Percentiles rank a stretch among this genome's conserved stretches.
phyloP scores from a whole-genome alignment of 2,113 vertebrate genomes.

The Geothlypis trichas region DNA sequence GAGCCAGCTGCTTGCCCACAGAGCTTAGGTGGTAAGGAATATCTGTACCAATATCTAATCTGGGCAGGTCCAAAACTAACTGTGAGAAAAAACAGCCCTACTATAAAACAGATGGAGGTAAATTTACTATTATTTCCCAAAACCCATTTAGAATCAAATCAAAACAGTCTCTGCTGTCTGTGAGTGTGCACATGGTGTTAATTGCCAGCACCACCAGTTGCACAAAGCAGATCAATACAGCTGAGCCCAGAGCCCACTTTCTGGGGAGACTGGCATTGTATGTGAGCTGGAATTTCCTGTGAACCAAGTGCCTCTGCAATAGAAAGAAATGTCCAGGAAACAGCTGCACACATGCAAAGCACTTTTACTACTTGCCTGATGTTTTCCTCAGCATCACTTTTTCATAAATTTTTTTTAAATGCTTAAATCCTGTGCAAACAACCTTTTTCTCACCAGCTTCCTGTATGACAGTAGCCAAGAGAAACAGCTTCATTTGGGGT shows the following conservation, averaged over 20 bases:
- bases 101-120: not conserved
- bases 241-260: not conserved
- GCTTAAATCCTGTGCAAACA: conserved; percentile 77
- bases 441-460: conserved; percentile 70
- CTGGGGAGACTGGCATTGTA: conserved; percentile 50
- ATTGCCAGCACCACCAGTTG: not conserved
- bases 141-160: not conserved
- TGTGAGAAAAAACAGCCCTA: not conserved
- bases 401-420: conserved; percentile 49
- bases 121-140: conserved; percentile 6
- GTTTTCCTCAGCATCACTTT: conserved; percentile 62
- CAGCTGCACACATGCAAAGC: conserved; percentile 69
- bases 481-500: conserved; percentile 62
- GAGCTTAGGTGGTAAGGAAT: not conserved
- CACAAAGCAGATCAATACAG: not conserved
- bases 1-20: not conserved
- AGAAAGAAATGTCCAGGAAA: conserved; percentile 70
- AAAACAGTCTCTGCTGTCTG: not conserved
- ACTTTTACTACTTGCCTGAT: conserved; percentile 65
- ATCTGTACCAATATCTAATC: not conserved
- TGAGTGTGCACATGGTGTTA: not conserved
- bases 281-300: conserved; percentile 62
- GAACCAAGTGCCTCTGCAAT: conserved; percentile 40
- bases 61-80: not conserved
- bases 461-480: conserved; percentile 71